Base-by-base conservation (phyloP, 35 echinoderm and acorn worm genomes). In the Lytechinus pictus region DNA sequence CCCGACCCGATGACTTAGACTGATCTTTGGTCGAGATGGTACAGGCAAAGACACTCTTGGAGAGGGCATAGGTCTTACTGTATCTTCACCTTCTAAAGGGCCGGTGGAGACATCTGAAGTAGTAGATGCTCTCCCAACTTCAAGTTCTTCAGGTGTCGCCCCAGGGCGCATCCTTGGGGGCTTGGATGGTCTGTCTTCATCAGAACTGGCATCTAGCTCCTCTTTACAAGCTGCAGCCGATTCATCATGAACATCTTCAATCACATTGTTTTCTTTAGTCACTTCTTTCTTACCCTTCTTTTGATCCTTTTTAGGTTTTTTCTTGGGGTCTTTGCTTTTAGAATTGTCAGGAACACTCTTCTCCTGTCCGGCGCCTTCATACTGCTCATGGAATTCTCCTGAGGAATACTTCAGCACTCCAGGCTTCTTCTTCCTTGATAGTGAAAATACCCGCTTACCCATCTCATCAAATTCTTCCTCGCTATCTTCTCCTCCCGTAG, bases 201-300 rank as follows among this genome's bases (percentile, higher is more conserved):
- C 54, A 8, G 52, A 90, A 54, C 14, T 90, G 16, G 66, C 66
- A 16, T 14, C 66, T 79, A 24, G 66, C 19, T 79, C 66, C 66
- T 79, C 66, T 79, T 79, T 16, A 24, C 12, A 2, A 71, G 24
- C 66, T 19, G 66, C 66, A 6, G 66, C 66, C n/a, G 21, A 79
- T 79, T 79, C 14, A 79, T n/a, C n/a, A 79, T 24, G 16, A 24
- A 79, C 66, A 79, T 79, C 14, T 79, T 79, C 66, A 90, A 52
- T 90, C 9, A 52, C 88, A 90, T 9, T 52, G 5, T 90, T 54
- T 27, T 93, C 91, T 54, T 93, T 53, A 9, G 28, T 13, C 9
- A 93, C 92, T 10, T 93, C 92, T 93, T 93, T 93, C 54, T 93
- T 93, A 24, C 92, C 92, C 10, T 93, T 93, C 27, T 93, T 93